Evolutionary conservation across 2,888 invertebrate species (phyloP).

Genomic region (Frankliniella fusca): DNA sequence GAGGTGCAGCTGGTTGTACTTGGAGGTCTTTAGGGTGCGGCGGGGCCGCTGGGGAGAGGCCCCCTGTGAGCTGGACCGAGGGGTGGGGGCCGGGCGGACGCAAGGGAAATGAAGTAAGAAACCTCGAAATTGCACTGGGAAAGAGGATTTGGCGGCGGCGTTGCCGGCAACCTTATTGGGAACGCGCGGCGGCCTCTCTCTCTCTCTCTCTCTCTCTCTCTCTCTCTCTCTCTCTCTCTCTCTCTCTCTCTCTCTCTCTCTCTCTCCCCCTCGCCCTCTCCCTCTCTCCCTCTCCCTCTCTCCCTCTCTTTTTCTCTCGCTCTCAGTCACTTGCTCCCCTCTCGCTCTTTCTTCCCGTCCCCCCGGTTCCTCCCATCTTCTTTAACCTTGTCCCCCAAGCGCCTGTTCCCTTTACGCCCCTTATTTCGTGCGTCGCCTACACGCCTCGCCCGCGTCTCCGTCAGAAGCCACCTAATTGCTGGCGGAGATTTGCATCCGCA

Average conservation of each 20-base stretch:
- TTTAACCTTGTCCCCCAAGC: not conserved
- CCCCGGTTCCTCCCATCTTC: conserved; percentile 12
- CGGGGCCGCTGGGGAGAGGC: not conserved
- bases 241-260: conserved; percentile 27
- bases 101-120: conserved; percentile 25
- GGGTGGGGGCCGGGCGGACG: not conserved
- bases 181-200: not conserved
- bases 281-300: conserved; percentile 29
- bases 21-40: conserved; percentile 1
- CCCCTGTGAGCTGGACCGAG: too few species aligned
- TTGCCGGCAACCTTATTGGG: conserved; percentile 16
- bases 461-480: too few species aligned
- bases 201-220: conserved; percentile 1
- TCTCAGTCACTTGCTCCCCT: conserved; percentile 29
- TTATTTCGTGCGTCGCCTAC: too few species aligned
- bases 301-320: conserved; percentile 30
- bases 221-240: conserved; percentile 27
- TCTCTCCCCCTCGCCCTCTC: conserved; percentile 27
- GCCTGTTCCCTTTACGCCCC: too few species aligned
- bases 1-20: not conserved
- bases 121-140: conserved; percentile 24
- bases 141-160: conserved; percentile 22
- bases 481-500: too few species aligned
- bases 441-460: too few species aligned
- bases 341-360: conserved; percentile 17